Evolutionary conservation across 2,113 vertebrate genomes (phyloP), one percentile per base, ranked within the genome.

Genomic region (Chunga burmeisteri): DNA sequence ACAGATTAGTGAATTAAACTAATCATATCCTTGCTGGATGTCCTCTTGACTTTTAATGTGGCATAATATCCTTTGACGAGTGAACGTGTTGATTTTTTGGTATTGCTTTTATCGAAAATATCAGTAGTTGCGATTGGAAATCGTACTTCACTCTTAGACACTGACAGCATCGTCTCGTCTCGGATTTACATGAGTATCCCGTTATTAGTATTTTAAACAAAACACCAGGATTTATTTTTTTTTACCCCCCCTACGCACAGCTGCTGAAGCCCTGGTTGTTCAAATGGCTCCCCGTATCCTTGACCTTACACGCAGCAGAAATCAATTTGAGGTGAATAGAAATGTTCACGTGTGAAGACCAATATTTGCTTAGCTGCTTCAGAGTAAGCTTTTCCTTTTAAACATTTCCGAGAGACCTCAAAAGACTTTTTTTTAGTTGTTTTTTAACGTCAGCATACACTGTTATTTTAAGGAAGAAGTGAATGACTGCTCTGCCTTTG

Each of bases 121-220:
- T 5, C 1, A 1, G 20, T 17, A 7, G 15, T 46, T 27, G 36
- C 0, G 5, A 15, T 2, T 59, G 73, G 27, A 70, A 65, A 55
- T 29, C 22, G 34, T 10, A 0, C n/a, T 38, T 22, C 13, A 2
- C 12, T 34, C 46, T n/a, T 9, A 11, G 63, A 12, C 7, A 20
- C 36, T 0, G 4, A 65, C 44, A 42, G 16, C 30, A 2, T 58
- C 6, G 2, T 36, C 67, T 52, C 3, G 0, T 27, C 0, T 22
- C 36, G 67, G 55, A 11, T 63, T 75, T 3, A 2, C 3, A 0
- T 4, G 34, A n/a, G 26, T 21, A 44, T 44, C 6, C 1, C 34
- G 2, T 46, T 1, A 5, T 49, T 67, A 23, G 5, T 59, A 25
- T 50, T 89, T 85, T 27, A 65, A 93, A 46, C 3, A 42, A 56